phyloP scores from a whole-genome alignment of 1,140 invertebrate species.

The Philotrypesis tridentata region DNA sequence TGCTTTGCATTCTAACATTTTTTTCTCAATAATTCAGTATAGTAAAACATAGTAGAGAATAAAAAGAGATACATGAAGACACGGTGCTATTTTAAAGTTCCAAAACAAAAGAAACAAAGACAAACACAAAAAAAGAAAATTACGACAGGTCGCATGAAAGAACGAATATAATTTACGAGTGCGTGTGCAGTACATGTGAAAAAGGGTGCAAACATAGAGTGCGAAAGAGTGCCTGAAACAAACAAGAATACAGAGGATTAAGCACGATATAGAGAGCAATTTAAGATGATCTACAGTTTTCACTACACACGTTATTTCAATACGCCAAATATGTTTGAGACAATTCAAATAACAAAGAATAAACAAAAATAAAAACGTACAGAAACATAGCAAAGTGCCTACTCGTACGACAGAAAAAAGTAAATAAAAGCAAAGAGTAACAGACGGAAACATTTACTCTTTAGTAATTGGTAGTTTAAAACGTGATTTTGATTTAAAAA shows the following conservation, averaged over 20 bases:
- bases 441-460: constrained; percentile 47
- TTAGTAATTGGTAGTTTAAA: constrained; percentile 38
- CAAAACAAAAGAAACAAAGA: constrained; percentile 55
- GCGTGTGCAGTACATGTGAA: constrained; percentile 47
- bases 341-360: constrained; percentile 46
- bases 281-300: constrained; percentile 35
- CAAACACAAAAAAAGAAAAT: constrained; percentile 48
- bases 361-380: constrained; percentile 46
- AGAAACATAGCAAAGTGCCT: constrained; percentile 71
- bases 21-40: constrained; percentile 36
- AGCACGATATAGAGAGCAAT: constrained; percentile 12
- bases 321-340: constrained; percentile 43
- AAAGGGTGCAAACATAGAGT: constrained; percentile 43
- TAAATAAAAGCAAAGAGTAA: constrained; percentile 49
- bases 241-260: constrained; percentile 31
- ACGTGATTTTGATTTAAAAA: constrained; percentile 37
- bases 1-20: constrained; percentile 24
- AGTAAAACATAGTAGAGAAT: not conserved
- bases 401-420: constrained; percentile 58
- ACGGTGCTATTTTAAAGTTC: constrained; percentile 72
- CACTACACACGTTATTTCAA: constrained; percentile 41
- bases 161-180: constrained; percentile 50
- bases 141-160: constrained; percentile 38
- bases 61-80: constrained; percentile 56
- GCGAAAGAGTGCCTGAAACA: constrained; percentile 40